Evolutionary conservation across 2,888 invertebrate species (phyloP).

Genomic region (Noctua pronuba): DNA sequence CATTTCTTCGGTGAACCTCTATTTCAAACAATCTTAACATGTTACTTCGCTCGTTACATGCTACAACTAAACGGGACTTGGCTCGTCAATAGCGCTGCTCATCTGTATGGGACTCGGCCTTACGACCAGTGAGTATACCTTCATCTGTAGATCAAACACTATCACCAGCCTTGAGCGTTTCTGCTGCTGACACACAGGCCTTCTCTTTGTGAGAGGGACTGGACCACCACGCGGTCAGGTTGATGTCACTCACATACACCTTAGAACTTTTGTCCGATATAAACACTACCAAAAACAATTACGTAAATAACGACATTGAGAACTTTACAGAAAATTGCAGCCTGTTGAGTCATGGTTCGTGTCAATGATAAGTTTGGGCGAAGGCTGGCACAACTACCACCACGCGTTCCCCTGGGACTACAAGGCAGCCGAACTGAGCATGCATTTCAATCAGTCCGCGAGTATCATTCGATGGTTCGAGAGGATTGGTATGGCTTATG

Average conservation of each 20-base stretch:
- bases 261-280: not conserved
- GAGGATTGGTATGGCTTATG: constrained; percentile 91
- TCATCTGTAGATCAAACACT: constrained; percentile 12
- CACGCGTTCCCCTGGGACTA: constrained; percentile 98
- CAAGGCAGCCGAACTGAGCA: constrained; percentile 96
- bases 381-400: constrained; percentile 98
- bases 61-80: constrained; percentile 94
- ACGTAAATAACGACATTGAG: not conserved
- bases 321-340: constrained; percentile 91
- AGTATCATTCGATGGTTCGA: constrained; percentile 91
- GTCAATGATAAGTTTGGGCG: constrained; percentile 93
- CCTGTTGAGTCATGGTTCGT: constrained; percentile 95
- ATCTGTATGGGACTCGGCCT: constrained; percentile 94
- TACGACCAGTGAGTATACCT: constrained; percentile 92
- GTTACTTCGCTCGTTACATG: constrained; percentile 91
- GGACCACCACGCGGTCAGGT: not conserved
- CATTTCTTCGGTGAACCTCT: constrained; percentile 93
- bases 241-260: not conserved
- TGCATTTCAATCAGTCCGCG: constrained; percentile 91
- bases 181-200: not conserved
- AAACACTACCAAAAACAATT: not conserved
- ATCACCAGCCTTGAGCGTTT: not conserved
- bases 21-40: constrained; percentile 90
- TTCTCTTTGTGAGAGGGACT: not conserved
- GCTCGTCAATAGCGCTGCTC: constrained; percentile 95